A percentile compares a stretch with the other conserved stretches of the same genome.
phyloP scores from a whole-genome alignment of 30 jellyfish, hydroid and myxozoan species.

The Rhopilema esculentum region DNA sequence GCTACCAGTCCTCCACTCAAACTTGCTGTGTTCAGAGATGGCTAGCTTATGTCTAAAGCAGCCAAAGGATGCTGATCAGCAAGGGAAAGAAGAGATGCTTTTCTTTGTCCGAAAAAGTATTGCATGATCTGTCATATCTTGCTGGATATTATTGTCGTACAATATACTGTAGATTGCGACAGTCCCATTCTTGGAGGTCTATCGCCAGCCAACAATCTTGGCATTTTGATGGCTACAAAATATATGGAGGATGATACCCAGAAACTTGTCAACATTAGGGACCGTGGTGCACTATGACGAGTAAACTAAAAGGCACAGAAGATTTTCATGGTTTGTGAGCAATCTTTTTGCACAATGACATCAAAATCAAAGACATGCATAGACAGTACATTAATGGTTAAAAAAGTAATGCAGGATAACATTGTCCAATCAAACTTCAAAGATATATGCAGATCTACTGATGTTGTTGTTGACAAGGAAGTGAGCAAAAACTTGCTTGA shows the following conservation, averaged over 20 bases:
- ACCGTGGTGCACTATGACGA: slow-evolving; percentile 33
- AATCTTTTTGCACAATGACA: not conserved
- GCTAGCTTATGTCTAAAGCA: slow-evolving; percentile 22
- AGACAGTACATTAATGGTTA: slow-evolving; percentile 1
- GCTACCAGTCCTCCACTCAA: slow-evolving; percentile 27
- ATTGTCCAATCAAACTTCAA: not conserved
- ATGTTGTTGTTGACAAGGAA: slow-evolving; percentile 11
- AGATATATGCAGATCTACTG: slow-evolving; percentile 15
- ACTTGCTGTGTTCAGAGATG: slow-evolving; percentile 44
- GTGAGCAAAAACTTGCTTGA: slow-evolving; percentile 19
- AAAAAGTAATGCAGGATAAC: not conserved
- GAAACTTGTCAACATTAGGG: slow-evolving; percentile 7
- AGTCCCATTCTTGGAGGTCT: not conserved
- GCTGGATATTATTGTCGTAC: slow-evolving; percentile 32
- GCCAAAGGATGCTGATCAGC: not conserved
- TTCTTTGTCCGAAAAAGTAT: not conserved
- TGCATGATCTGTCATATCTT: slow-evolving; percentile 2
- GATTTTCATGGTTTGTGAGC: slow-evolving; percentile 2
- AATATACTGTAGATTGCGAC: slow-evolving; percentile 1
- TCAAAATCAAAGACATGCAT: not conserved
- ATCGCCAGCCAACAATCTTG: not conserved
- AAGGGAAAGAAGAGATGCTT: not conserved
- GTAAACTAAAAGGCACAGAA: not conserved
- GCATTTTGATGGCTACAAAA: slow-evolving; percentile 13
- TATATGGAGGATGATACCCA: slow-evolving; percentile 4